Percentiles rank a stretch among this genome's conserved stretches.
Conservation (phyloP, 2,797 vertebrate genomes). For the Sebastes aleutianus region DNA sequence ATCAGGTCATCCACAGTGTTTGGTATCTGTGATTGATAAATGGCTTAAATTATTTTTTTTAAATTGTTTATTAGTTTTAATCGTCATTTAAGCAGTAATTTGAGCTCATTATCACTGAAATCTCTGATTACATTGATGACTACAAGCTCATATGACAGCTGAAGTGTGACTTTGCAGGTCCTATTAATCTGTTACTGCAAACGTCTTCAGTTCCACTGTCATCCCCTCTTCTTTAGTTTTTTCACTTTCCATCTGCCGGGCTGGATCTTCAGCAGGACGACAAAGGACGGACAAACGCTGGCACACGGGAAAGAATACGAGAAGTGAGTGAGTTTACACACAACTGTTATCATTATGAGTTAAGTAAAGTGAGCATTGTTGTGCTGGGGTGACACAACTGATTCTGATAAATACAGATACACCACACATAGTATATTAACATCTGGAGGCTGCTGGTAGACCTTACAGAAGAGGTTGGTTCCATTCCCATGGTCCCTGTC, state of each 20-base stretch:
- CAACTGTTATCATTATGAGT: neutral
- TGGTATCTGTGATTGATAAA: too few relatives aligned
- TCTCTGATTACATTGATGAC: neutral
- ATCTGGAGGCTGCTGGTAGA: neutral
- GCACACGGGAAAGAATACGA: too few relatives aligned
- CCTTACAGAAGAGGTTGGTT: neutral
- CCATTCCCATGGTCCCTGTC: neutral
- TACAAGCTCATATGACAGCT: neutral
- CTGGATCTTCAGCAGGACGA: neutral
- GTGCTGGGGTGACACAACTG: neutral
- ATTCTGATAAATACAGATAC: too few relatives aligned
- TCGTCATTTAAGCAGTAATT: neutral
- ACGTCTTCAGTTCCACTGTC: neutral
- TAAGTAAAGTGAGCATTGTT: too few relatives aligned
- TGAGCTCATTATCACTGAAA: neutral
- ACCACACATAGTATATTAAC: neutral
- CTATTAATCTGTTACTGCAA: neutral
- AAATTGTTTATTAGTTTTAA: too few relatives aligned
- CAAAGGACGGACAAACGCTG: conserved; percentile 34
- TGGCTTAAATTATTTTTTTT: too few relatives aligned
- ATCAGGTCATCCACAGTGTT: too few relatives aligned
- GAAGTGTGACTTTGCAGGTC: neutral
- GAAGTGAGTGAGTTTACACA: neutral
- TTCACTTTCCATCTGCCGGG: neutral
- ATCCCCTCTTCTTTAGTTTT: neutral